Conservation (phyloP, 1,140 invertebrate species). For the Hirudo medicinalis region DNA sequence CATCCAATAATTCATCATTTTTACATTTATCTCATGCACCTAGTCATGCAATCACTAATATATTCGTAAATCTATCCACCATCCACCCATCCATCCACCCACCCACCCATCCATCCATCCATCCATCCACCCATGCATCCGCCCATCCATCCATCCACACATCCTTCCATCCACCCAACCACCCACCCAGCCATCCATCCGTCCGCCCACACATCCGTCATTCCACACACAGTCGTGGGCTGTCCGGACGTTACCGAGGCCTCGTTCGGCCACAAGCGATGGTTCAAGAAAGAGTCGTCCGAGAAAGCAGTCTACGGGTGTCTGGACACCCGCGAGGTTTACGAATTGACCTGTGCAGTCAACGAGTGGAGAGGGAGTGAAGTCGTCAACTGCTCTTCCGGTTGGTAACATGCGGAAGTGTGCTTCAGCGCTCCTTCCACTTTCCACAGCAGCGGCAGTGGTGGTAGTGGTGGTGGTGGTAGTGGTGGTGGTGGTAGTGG, state of each 20-base stretch:
- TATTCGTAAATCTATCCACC: not conserved
- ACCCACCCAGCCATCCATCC: no score
- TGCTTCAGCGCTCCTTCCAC: no score
- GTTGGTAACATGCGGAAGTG: not conserved
- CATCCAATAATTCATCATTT: constrained; percentile 15
- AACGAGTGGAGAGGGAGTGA: constrained; percentile 4
- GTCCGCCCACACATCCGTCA: no score
- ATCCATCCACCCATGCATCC: no score
- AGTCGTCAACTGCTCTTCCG: not conserved
- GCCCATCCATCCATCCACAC: no score
- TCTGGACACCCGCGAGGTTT: not conserved
- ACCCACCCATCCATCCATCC: no score
- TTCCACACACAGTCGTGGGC: not conserved
- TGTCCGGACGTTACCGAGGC: not conserved
- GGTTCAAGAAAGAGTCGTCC: not conserved
- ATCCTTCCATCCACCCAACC: no score
- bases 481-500: no score
- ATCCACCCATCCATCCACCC: no score
- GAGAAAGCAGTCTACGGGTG: not conserved
- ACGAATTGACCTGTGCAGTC: not conserved
- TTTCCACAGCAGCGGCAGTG: no score
- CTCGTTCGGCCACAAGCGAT: not conserved
- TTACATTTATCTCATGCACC: constrained; percentile 14
- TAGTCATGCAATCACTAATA: not conserved
- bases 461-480: no score